These are phyloP conservation scores for Heptranchias perlo DNA, from an alignment of 2,113 vertebrate species.

Conservation along the genomic window DNA sequence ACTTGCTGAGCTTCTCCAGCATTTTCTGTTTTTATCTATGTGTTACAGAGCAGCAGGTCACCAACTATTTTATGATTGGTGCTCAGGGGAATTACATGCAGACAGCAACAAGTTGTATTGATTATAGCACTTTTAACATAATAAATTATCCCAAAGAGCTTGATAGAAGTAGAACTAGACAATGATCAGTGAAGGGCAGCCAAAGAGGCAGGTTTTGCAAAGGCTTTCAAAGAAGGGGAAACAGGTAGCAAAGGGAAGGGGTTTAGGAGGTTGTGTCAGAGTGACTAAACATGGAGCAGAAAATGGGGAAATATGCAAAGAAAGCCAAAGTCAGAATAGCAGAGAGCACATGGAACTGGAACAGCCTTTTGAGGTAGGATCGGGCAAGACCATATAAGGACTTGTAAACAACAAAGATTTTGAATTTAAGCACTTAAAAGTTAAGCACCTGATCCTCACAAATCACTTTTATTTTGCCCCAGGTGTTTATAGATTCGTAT, in stretches of 20 bases:
- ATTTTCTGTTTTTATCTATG: too few relatives aligned
- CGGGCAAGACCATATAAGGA: neutral
- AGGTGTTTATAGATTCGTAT: neutral
- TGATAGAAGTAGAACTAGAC: neutral
- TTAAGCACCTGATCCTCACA: neutral
- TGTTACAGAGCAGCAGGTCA: neutral
- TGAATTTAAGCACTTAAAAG: neutral
- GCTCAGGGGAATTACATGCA: neutral
- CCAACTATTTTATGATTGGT: neutral
- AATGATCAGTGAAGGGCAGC: neutral
- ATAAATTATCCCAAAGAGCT: neutral
- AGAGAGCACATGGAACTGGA: neutral
- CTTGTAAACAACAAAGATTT: neutral
- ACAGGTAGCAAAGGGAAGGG: neutral
- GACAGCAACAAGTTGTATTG: neutral
- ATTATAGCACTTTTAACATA: neutral
- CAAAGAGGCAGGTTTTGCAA: neutral
- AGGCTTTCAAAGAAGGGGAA: neutral
- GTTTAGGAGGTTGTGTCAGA: neutral
- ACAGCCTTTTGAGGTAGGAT: neutral
- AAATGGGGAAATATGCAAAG: neutral
- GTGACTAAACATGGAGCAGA: neutral
- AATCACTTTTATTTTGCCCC: neutral
- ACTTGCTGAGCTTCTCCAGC: too few relatives aligned
- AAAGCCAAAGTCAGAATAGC: neutral